A percentile compares a stretch with the other conserved stretches of the same genome.
Evolutionary conservation across 2,888 invertebrate genomes (phyloP).

Genomic region (Drosophila silvestris): DNA sequence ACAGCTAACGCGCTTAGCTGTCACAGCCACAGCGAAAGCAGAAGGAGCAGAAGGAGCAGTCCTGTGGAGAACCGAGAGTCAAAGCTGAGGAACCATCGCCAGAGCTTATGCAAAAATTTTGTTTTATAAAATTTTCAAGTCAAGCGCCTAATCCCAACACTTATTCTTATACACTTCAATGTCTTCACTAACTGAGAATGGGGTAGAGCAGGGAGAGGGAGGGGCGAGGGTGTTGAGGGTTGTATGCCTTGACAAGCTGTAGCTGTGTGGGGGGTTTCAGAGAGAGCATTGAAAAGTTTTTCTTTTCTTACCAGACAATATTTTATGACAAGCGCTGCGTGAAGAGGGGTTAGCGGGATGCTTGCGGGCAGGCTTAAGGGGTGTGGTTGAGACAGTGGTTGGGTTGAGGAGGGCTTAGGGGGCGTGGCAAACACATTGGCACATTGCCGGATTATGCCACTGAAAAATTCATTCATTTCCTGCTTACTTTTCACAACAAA

Average conservation of each 20-base stretch:
- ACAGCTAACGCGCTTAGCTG: slow-evolving; percentile 78
- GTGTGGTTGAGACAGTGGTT: slow-evolving; percentile 25
- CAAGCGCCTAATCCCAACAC: slow-evolving; percentile 81
- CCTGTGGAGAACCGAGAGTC: slow-evolving; percentile 10
- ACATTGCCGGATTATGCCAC: slow-evolving; percentile 77
- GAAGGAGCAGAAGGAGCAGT: not conserved
- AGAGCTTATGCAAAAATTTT: slow-evolving; percentile 81
- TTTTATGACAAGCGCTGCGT: slow-evolving; percentile 73
- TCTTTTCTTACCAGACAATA: slow-evolving; percentile 80
- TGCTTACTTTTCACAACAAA: slow-evolving; percentile 66
- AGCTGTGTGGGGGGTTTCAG: not conserved
- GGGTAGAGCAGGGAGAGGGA: not conserved
- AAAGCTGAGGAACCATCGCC: slow-evolving; percentile 43
- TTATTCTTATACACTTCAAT: slow-evolving; percentile 81
- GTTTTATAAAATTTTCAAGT: slow-evolving; percentile 81
- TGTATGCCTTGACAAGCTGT: slow-evolving; percentile 10
- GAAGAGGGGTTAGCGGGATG: not conserved
- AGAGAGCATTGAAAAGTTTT: slow-evolving; percentile 73
- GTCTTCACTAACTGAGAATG: slow-evolving; percentile 67
- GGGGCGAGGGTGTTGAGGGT: not conserved
- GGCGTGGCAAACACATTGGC: slow-evolving; percentile 74
- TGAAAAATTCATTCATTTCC: slow-evolving; percentile 81
- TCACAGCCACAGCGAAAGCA: slow-evolving; percentile 48
- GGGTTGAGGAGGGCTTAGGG: not conserved
- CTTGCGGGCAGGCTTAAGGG: not conserved